These are phyloP conservation scores for Amiota communis DNA, from an alignment of 2,888 invertebrate species.

Conservation along the genomic window DNA sequence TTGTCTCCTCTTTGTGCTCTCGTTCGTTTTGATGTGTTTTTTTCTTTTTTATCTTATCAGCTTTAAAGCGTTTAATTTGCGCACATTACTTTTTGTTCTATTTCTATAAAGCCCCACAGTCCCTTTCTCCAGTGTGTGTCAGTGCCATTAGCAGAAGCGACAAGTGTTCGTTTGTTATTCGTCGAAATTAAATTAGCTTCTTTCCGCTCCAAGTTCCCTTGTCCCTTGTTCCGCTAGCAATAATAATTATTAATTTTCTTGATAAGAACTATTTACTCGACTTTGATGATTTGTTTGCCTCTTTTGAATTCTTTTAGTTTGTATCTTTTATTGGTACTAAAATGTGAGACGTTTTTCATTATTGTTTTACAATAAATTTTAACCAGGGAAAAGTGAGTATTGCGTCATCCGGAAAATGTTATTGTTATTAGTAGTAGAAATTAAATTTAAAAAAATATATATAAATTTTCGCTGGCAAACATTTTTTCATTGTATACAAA, in stretches of 20 bases:
- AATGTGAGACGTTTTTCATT: no score
- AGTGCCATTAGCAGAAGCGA: conserved; percentile 18
- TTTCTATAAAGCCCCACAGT: not conserved
- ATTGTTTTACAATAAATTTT: no score
- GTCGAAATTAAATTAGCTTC: conserved; percentile 25
- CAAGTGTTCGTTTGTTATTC: conserved; percentile 42
- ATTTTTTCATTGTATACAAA: no score
- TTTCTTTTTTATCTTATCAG: conserved; percentile 20
- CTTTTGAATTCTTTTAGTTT: not conserved
- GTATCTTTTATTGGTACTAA: no score
- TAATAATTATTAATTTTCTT: not conserved
- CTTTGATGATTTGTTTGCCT: not conserved
- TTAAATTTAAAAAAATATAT: no score
- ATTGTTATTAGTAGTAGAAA: no score
- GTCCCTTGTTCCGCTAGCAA: no score
- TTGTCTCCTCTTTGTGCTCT: not conserved
- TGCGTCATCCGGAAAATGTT: no score
- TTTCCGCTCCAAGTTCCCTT: not conserved
- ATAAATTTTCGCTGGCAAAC: no score
- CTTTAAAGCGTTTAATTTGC: not conserved
- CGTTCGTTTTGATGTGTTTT: not conserved
- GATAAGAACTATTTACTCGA: not conserved
- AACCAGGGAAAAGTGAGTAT: no score
- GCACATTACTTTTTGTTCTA: conserved; percentile 5
- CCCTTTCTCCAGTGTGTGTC: not conserved